Evolutionary conservation across 2,113 vertebrate species (phyloP).

Genomic region (Myotis lucifugus): DNA sequence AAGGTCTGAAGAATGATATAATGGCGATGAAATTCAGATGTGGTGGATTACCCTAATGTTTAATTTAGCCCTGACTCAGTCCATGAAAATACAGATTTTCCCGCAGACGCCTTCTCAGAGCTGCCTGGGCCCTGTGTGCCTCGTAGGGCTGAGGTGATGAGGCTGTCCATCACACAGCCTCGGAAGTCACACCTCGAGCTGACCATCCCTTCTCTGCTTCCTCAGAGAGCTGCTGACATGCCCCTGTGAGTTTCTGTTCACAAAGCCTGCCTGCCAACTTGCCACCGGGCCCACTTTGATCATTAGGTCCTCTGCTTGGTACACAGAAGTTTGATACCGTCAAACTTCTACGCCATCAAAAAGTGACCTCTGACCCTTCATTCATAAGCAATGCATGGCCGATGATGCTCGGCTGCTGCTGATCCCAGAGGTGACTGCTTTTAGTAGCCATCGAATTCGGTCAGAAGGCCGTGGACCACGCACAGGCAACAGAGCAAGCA

Average conservation of each 20-base stretch:
- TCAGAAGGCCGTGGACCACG: not conserved
- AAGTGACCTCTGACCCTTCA: not conserved
- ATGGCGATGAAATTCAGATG: slow-evolving; percentile 63
- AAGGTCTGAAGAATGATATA: slow-evolving; percentile 50
- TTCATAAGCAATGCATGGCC: not conserved
- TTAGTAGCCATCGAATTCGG: not conserved
- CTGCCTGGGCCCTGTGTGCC: not conserved
- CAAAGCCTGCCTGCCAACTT: not conserved
- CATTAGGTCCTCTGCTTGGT: not conserved
- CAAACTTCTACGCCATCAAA: not conserved
- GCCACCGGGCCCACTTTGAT: not conserved
- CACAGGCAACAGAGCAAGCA: not conserved
- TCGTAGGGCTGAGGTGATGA: not conserved
- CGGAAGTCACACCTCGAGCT: not conserved
- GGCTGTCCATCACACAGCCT: not conserved
- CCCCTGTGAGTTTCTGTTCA: not conserved
- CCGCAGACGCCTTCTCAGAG: not conserved
- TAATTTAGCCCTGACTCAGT: slow-evolving; percentile 54
- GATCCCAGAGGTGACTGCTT: not conserved
- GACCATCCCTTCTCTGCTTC: not conserved
- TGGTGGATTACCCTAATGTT: not conserved
- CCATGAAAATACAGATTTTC: slow-evolving; percentile 48
- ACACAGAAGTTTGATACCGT: not conserved
- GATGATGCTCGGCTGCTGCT: not conserved
- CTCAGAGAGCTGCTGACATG: not conserved